These are phyloP conservation scores for Octodon degus DNA, from an alignment of 2,113 vertebrate genomes.

Conservation along the genomic window DNA sequence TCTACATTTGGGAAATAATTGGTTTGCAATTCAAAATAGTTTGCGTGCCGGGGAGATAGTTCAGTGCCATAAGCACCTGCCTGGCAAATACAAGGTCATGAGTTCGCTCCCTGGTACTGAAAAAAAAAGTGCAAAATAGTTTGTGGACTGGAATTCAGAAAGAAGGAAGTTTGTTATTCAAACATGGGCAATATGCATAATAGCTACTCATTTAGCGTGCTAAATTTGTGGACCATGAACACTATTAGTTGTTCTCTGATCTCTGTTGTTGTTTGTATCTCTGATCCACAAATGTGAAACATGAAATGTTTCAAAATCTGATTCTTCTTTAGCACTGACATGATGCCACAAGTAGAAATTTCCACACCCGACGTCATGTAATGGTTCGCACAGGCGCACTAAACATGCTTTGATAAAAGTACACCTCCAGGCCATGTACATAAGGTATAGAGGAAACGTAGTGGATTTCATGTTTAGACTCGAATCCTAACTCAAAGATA, in stretches of 20 bases:
- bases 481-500: background rate
- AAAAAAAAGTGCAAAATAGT: slow-evolving; percentile 39
- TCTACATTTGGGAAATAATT: slow-evolving; percentile 65
- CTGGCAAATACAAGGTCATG: no score
- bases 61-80: no score
- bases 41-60: background rate
- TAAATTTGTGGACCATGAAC: background rate
- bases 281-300: background rate
- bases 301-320: background rate
- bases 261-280: background rate
- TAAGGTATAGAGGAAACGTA: background rate
- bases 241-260: background rate
- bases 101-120: no score
- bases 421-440: background rate
- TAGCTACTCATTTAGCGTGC: slow-evolving; percentile 26
- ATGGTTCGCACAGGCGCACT: background rate
- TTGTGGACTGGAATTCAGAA: slow-evolving; percentile 62
- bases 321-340: background rate
- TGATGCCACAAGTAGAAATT: background rate
- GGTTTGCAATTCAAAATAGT: slow-evolving; percentile 67
- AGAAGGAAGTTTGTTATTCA: slow-evolving; percentile 71
- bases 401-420: no score
- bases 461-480: background rate
- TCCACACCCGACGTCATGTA: background rate
- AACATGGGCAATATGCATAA: background rate